Evolutionary conservation across 53 echinoderm and acorn worm genomes (phyloP).

Genomic region (Echinometra lucunter): DNA sequence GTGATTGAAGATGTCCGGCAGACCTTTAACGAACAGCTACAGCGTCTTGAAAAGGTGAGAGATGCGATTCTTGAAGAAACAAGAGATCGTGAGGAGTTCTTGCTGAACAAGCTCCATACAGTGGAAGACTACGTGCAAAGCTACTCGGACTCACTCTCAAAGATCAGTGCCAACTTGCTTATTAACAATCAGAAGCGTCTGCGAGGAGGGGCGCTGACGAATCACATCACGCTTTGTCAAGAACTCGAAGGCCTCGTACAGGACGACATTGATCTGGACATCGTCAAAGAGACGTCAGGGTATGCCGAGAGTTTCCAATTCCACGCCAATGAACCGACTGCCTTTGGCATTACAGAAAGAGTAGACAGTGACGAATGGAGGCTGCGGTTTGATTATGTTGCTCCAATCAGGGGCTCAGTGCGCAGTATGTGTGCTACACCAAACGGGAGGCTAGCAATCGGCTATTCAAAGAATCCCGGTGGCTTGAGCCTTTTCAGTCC

Average conservation of each 20-base stretch:
- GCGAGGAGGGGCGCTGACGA: constrained; percentile 26
- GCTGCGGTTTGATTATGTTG: neutral
- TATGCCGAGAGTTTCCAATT: constrained; percentile 52
- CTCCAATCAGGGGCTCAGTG: neutral
- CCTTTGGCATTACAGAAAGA: neutral
- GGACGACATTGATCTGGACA: constrained; percentile 52
- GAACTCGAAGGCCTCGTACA: constrained; percentile 32
- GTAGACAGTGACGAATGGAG: neutral
- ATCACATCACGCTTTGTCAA: constrained; percentile 48
- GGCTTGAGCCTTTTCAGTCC: constrained; percentile 21
- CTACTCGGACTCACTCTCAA: constrained; percentile 11
- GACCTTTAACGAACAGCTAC: neutral
- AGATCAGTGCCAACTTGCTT: constrained; percentile 24
- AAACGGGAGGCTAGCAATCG: constrained; percentile 44
- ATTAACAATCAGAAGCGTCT: neutral
- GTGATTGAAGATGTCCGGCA: neutral
- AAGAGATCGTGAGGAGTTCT: constrained; percentile 40
- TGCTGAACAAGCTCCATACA: constrained; percentile 26
- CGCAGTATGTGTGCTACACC: constrained; percentile 45
- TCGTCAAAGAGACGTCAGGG: constrained; percentile 46
- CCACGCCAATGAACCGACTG: neutral
- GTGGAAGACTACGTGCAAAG: neutral
- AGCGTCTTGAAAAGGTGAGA: neutral
- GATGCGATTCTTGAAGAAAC: constrained; percentile 30
- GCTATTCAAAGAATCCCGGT: constrained; percentile 3